These are phyloP conservation scores for Amniataba percoides DNA, from an alignment of 2,797 vertebrate genomes.

Conservation along the genomic window DNA sequence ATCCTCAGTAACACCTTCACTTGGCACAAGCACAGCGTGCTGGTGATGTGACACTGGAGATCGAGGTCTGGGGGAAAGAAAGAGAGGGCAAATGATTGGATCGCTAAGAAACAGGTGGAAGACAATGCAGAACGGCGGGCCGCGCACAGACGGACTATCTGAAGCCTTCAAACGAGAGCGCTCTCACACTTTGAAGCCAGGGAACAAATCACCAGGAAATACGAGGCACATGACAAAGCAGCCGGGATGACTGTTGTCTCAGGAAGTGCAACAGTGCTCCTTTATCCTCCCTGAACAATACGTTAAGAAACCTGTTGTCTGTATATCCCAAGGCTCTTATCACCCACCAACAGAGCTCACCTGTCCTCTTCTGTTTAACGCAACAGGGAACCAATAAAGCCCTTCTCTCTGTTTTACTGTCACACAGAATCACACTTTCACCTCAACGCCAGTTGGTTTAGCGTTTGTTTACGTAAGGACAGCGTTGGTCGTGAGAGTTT, in stretches of 20 bases:
- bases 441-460: slow-evolving; percentile 53
- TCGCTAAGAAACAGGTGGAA: slow-evolving; percentile 23
- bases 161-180: slow-evolving; percentile 40
- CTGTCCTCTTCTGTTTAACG: slow-evolving; percentile 77
- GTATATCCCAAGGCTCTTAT: slow-evolving; percentile 75
- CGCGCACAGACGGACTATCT: slow-evolving; percentile 24
- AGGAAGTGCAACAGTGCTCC: slow-evolving; percentile 44
- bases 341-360: slow-evolving; percentile 78
- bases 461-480: slow-evolving; percentile 57
- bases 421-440: slow-evolving; percentile 60
- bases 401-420: slow-evolving; percentile 57
- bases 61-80: slow-evolving; percentile 37
- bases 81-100: slow-evolving; percentile 24
- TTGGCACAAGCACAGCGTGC: slow-evolving; percentile 55
- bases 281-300: slow-evolving; percentile 68
- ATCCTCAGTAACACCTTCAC: slow-evolving; percentile 65
- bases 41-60: slow-evolving; percentile 48
- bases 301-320: slow-evolving; percentile 58
- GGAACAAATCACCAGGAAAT: slow-evolving; percentile 54
- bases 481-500: slow-evolving; percentile 58
- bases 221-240: slow-evolving; percentile 61
- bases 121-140: slow-evolving; percentile 29
- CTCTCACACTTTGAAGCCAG: slow-evolving; percentile 25
- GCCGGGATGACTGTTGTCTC: slow-evolving; percentile 47
- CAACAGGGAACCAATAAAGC: slow-evolving; percentile 54